A percentile compares a stretch with the other conserved stretches of the same genome.
Evolutionary conservation across 2,888 invertebrate species (phyloP).

Genomic region (Mythimna loreyi): DNA sequence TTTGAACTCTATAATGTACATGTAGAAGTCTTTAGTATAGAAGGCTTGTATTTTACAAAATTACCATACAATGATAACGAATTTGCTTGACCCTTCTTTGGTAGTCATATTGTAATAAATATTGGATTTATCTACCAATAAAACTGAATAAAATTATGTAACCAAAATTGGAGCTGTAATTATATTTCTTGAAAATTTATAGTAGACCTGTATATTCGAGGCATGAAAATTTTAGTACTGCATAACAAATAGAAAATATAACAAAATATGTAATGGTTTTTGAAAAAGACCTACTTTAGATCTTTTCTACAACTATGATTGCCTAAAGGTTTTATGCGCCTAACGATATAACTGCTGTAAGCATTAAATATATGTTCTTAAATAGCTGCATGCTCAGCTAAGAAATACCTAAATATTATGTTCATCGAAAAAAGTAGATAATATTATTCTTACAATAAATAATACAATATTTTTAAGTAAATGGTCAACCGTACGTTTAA

Average conservation of each 20-base stretch:
- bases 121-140: background rate
- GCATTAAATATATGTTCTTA: background rate
- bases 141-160: too few species aligned
- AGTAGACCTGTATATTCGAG: too few species aligned
- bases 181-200: constrained; percentile 9
- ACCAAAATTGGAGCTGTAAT: background rate
- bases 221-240: background rate
- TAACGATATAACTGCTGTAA: background rate
- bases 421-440: constrained; percentile 31
- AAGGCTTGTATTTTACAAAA: constrained; percentile 26
- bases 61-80: background rate
- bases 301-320: background rate
- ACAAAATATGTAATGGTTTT: background rate
- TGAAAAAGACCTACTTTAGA: background rate
- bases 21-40: constrained; percentile 23
- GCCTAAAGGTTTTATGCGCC: background rate
- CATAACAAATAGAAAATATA: background rate
- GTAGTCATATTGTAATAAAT: background rate
- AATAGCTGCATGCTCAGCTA: constrained; percentile 11
- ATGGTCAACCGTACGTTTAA: background rate
- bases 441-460: constrained; percentile 12
- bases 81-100: background rate
- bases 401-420: constrained; percentile 12
- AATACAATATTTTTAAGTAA: background rate
- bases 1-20: constrained; percentile 24